Base-by-base conservation (phyloP, 2,888 invertebrate genomes). In the Leptinotarsa peninsularis region DNA sequence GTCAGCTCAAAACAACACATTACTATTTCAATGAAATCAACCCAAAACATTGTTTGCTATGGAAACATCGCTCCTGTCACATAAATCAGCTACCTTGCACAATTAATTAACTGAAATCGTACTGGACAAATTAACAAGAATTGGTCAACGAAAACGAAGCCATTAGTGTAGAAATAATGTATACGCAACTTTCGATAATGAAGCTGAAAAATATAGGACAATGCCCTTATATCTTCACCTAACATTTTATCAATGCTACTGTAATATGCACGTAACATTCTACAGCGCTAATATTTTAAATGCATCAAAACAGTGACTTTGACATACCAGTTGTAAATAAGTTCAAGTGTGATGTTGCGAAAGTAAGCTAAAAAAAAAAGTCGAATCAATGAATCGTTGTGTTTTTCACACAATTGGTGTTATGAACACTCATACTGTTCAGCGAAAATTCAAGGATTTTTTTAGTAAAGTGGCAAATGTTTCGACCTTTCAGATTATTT, bases 191-290 rank as follows among this genome's bases (percentile, higher is more conserved):
- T 58, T 4, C 23, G 71, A 66, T 71, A 66, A 33, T 71, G 50
- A 58, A 58, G 18, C 58, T 54, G 17, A 66, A 72, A 66, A 66
- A 72, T 54, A 33, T 72, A 72, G 72, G 66, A 52, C 72, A 56
- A 66, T 66, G 72, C 66, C 72, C 72, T 72, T 66, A 66, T 72
- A 72, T 72, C 72, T 50, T 58, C 58, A 56, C n/a, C 23, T 72
- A 72, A 66, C 72, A 14, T 14, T 70, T 70, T 70, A 70, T 70
- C 70, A 58, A 17, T 23, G 23, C 23, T 7, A 33, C 2, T 70
- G 21, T 18, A 70, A 70, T 49, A 58, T 14, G 21, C 58, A 15
- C 18, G 43, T 49, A 60, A 49, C 15, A 58, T 70, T 58, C 1
- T 70, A 54, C 58, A 58, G 58, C 23, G 70, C 33, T 49, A 43